Evolutionary conservation across 2,888 invertebrate species (phyloP).

Genomic region (Tanytarsus gracilentus): DNA sequence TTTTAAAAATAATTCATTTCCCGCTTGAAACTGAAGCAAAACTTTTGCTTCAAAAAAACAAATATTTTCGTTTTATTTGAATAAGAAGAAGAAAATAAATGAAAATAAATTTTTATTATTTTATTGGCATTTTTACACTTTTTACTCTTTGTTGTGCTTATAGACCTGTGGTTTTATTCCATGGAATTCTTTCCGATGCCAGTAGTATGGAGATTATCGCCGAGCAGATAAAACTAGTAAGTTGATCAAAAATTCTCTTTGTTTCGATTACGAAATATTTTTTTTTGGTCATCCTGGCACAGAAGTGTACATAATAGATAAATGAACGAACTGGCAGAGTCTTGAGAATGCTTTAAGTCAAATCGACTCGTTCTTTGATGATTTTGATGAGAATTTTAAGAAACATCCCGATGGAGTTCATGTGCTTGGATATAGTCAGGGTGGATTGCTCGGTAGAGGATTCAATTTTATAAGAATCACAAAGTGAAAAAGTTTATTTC

Average conservation of each 20-base stretch:
- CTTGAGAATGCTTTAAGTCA: conserved; percentile 81
- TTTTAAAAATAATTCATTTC: no score
- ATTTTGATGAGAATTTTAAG: conserved; percentile 61
- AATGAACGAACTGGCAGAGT: conserved; percentile 74
- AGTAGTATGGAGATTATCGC: background rate
- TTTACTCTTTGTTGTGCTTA: no score
- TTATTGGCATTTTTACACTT: no score
- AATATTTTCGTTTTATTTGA: no score
- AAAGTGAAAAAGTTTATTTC: conserved; percentile 80
- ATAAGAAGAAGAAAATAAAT: no score
- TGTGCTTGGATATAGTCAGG: conserved; percentile 78
- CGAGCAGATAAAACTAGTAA: conserved; percentile 2
- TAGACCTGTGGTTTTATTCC: background rate
- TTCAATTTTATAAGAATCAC: conserved; percentile 69
- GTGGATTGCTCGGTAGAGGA: conserved; percentile 75
- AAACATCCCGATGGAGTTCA: conserved; percentile 74
- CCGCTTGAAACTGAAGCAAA: no score
- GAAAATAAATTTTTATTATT: no score
- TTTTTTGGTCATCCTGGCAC: conserved; percentile 91
- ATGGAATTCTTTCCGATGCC: conserved; percentile 14
- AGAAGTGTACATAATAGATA: conserved; percentile 64
- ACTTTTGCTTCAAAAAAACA: no score
- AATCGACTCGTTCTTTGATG: conserved; percentile 62
- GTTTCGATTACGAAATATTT: no score
- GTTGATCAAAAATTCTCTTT: no score